phyloP scores from a whole-genome alignment of 2,113 vertebrate genomes.

The Rhea americana region DNA sequence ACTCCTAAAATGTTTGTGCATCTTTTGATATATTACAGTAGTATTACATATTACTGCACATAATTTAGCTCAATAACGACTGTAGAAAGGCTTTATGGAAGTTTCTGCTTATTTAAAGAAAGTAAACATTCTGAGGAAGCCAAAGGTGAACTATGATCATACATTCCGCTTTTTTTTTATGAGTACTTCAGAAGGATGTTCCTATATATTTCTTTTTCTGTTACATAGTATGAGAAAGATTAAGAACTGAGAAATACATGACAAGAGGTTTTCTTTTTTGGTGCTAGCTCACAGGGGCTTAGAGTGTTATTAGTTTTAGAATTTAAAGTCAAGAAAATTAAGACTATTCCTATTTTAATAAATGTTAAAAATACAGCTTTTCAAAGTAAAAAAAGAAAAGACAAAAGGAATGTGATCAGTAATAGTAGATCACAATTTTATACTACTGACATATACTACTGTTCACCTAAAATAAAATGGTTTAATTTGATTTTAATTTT shows the following conservation, averaged over 20 bases:
- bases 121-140: background rate
- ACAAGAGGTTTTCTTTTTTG: background rate
- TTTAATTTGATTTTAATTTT: background rate
- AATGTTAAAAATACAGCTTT: background rate
- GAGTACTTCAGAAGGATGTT: background rate
- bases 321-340: background rate
- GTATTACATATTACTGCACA: background rate
- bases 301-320: background rate
- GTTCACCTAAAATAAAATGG: background rate
- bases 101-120: background rate
- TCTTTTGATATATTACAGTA: background rate
- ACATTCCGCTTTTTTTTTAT: background rate
- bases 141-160: background rate
- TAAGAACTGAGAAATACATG: background rate
- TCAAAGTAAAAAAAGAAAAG: background rate
- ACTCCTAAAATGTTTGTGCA: background rate
- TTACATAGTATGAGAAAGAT: background rate
- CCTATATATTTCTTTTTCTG: background rate
- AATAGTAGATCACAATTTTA: background rate
- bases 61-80: background rate
- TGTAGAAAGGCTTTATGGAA: background rate
- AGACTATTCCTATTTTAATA: background rate
- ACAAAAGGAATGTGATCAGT: background rate
- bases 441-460: background rate
- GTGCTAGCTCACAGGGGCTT: background rate